These are phyloP conservation scores for Phallusia fumigata DNA, from an alignment of 23 tunicate species.

Conservation along the genomic window DNA sequence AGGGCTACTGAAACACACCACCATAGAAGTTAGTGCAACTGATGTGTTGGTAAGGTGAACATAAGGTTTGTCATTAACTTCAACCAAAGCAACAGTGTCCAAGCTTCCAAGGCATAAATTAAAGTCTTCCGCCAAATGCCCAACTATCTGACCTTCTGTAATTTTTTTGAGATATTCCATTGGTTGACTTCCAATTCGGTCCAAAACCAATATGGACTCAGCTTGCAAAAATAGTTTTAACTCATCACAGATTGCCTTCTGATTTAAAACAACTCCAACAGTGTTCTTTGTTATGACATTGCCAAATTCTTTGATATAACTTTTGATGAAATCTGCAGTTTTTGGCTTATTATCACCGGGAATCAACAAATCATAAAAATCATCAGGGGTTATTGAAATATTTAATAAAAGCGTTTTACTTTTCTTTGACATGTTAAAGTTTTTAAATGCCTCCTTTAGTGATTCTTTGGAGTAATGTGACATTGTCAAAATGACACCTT, in stretches of 20 bases:
- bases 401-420: conserved; percentile 6
- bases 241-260: conserved; percentile 34
- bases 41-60: not conserved
- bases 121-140: conserved; percentile 18
- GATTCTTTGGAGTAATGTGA: conserved; percentile 19
- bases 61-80: conserved; percentile 17
- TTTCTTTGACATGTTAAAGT: not conserved
- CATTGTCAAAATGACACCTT: conserved; percentile 27
- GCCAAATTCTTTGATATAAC: not conserved
- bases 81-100: not conserved
- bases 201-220: conserved; percentile 10
- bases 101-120: conserved; percentile 8
- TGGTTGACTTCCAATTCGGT: conserved; percentile 34
- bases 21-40: not conserved
- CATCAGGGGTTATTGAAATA: conserved; percentile 15
- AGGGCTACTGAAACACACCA: conserved; percentile 4
- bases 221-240: not conserved
- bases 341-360: not conserved
- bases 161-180: conserved; percentile 12
- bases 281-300: not conserved
- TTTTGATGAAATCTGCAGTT: not conserved
- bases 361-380: not conserved
- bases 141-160: not conserved
- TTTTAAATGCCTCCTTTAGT: conserved; percentile 4
- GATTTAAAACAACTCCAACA: conserved; percentile 32